Evolutionary conservation across 2,888 invertebrate species (phyloP).

Genomic region (Prenolepis imparis): DNA sequence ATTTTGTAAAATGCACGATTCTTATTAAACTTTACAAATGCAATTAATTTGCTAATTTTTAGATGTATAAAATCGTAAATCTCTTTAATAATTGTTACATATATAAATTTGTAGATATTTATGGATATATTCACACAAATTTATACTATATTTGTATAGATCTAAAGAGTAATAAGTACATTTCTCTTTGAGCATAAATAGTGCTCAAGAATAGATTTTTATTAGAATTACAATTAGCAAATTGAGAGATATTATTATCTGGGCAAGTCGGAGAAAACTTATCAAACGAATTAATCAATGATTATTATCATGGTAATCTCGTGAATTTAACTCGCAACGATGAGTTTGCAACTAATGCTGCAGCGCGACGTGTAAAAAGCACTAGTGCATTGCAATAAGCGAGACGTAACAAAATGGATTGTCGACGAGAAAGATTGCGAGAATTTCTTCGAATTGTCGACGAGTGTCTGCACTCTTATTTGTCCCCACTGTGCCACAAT

Average conservation of each 20-base stretch:
- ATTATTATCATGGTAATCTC: slow-evolving; percentile 15
- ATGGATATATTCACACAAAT: not conserved
- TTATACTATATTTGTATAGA: not conserved
- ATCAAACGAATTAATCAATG: not conserved
- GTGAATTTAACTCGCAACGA: not conserved
- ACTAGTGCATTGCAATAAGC: slow-evolving; percentile 33
- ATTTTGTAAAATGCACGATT: not conserved
- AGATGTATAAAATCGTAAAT: not conserved
- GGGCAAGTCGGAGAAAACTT: not conserved
- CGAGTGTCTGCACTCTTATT: slow-evolving; percentile 46
- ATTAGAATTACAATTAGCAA: not conserved
- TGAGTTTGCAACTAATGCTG: slow-evolving; percentile 9
- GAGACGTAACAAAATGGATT: slow-evolving; percentile 48
- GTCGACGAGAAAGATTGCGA: slow-evolving; percentile 50
- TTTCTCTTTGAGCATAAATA: not conserved
- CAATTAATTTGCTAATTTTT: not conserved
- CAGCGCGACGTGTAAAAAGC: not conserved
- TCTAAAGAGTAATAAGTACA: not conserved
- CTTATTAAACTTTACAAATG: not conserved
- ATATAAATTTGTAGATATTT: not conserved
- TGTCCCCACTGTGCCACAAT: slow-evolving; percentile 55
- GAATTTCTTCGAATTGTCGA: slow-evolving; percentile 61
- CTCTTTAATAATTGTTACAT: not conserved
- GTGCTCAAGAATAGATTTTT: not conserved
- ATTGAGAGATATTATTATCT: not conserved